Conservation (phyloP, 2,888 invertebrate genomes). For the Heliconius aoede region DNA sequence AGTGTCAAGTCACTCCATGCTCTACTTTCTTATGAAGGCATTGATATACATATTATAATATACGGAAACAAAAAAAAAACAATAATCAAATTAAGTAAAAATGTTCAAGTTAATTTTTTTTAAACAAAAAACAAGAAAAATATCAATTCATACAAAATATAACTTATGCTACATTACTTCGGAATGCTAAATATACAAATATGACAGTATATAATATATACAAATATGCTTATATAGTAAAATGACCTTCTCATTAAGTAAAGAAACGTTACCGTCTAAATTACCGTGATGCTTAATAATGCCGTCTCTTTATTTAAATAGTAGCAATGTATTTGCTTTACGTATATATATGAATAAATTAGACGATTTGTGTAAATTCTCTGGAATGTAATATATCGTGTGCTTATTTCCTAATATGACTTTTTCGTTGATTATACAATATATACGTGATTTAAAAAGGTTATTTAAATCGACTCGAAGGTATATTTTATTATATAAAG, state of each 20-base stretch:
- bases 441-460: not conserved
- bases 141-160: not conserved
- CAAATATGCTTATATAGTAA: not conserved
- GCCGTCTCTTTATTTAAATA: constrained; percentile 10
- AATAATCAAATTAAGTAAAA: not conserved
- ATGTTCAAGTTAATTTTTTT: not conserved
- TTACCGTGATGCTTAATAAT: constrained; percentile 18
- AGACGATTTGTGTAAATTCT: not conserved
- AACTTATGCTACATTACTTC: not conserved
- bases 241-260: constrained; percentile 16
- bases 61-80: too few species aligned
- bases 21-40: too few species aligned
- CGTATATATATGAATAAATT: constrained; percentile 7
- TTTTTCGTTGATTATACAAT: not conserved
- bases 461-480: not conserved
- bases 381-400: constrained; percentile 3
- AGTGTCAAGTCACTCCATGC: too few species aligned
- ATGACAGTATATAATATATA: not conserved
- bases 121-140: not conserved
- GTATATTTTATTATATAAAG: too few species aligned
- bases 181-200: not conserved
- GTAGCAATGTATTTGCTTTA: constrained; percentile 16
- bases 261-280: constrained; percentile 22
- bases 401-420: not conserved
- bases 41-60: too few species aligned